Conservation (phyloP, 2,797 vertebrate species). For the Apodemus agrarius region DNA sequence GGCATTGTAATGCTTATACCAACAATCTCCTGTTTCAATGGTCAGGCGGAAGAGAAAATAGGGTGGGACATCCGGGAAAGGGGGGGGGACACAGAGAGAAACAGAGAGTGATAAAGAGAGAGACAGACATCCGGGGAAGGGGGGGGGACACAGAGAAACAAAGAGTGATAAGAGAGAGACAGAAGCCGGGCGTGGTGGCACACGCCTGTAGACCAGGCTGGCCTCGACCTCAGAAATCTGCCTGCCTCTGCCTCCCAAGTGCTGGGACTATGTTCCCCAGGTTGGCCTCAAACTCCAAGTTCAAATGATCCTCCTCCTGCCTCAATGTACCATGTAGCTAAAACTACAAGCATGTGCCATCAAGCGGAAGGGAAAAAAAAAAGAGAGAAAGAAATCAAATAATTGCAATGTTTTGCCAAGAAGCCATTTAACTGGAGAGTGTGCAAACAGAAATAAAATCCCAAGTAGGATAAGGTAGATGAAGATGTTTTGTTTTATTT, state of each 20-base stretch:
- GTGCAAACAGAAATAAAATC: constrained; percentile 15
- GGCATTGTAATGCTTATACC: neutral
- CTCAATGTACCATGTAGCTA: neutral
- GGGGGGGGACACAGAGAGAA: too few species aligned
- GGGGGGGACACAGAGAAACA: too few species aligned
- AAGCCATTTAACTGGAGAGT: neutral
- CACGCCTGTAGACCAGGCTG: too few species aligned
- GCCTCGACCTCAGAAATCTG: too few species aligned
- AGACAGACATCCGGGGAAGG: too few species aligned
- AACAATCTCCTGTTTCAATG: neutral
- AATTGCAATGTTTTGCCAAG: neutral
- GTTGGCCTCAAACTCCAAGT: neutral
- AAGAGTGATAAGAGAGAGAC: too few species aligned
- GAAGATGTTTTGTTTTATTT: neutral
- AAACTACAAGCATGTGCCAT: neutral
- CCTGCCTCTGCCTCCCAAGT: too few species aligned
- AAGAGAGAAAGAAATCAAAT: neutral
- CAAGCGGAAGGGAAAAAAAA: neutral
- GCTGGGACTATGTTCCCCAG: neutral
- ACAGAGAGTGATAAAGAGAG: too few species aligned
- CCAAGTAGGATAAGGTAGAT: neutral
- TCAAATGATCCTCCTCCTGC: neutral
- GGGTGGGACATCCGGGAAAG: too few species aligned
- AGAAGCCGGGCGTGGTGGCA: too few species aligned
- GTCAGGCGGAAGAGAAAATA: too few species aligned